Conservation (phyloP, 2,797 vertebrate genomes). For the Anguilla megastoma region DNA sequence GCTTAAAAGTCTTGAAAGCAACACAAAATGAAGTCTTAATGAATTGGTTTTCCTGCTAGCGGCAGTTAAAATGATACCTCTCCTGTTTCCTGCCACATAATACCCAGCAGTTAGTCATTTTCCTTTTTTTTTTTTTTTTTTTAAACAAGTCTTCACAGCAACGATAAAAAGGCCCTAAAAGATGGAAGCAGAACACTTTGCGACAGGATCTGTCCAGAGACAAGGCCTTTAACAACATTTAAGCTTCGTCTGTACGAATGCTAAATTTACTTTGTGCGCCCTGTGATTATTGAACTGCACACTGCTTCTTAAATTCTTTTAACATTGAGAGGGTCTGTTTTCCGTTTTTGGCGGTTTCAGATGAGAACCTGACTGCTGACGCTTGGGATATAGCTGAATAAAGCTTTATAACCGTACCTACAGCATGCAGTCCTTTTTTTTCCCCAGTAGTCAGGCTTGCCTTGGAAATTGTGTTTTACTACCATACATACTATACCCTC, state of each 20-base stretch:
- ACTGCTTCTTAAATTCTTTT: not conserved
- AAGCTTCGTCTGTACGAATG: not conserved
- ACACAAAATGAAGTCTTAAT: conserved; percentile 35
- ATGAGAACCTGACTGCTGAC: conserved; percentile 1
- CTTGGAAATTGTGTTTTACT: not conserved
- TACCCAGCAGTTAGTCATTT: conserved; percentile 62
- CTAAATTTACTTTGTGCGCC: conserved; percentile 13
- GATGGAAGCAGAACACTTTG: not conserved
- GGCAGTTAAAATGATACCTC: conserved; percentile 61
- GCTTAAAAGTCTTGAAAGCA: conserved; percentile 37
- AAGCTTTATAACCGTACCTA: not conserved
- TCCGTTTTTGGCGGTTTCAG: conserved; percentile 7
- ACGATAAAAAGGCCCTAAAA: not conserved
- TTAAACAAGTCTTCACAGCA: conserved; percentile 32
- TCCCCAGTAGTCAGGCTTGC: not conserved
- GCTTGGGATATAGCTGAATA: not conserved
- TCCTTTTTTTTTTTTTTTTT: conserved; percentile 47
- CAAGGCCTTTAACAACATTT: not conserved
- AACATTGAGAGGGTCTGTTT: not conserved
- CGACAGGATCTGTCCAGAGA: not conserved
- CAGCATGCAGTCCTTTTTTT: not conserved
- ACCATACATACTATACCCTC: not conserved
- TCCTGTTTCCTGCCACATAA: conserved; percentile 58
- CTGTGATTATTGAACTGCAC: conserved; percentile 20
- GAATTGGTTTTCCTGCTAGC: conserved; percentile 52